Evolutionary conservation across 2,888 invertebrate species (phyloP).

Genomic region (Phorcus lineatus): DNA sequence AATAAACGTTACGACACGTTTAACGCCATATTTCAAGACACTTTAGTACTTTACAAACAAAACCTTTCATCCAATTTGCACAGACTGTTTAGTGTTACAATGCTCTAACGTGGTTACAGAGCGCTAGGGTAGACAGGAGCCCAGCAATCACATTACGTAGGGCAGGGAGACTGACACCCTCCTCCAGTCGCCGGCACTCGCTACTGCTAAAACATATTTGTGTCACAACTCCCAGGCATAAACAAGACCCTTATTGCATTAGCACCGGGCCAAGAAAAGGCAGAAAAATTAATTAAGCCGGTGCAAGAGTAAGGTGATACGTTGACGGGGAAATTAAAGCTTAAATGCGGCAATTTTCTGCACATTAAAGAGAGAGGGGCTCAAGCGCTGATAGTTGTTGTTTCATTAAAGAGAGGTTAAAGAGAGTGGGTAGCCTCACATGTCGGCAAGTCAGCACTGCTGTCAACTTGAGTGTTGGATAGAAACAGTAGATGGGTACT

Average conservation of each 20-base stretch:
- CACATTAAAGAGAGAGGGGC: background rate
- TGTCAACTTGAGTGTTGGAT: too few species aligned
- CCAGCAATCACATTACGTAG: background rate
- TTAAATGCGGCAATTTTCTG: slow-evolving; percentile 1
- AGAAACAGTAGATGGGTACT: too few species aligned
- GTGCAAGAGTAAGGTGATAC: background rate
- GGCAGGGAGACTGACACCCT: background rate
- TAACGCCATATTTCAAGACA: background rate
- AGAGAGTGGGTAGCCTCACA: too few species aligned
- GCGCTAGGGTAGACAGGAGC: background rate
- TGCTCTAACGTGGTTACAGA: background rate
- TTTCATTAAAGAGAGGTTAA: too few species aligned
- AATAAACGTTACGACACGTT: too few species aligned
- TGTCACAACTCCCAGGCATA: slow-evolving; percentile 3
- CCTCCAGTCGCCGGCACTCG: background rate
- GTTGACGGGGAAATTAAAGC: slow-evolving; percentile 6
- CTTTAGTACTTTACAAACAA: slow-evolving; percentile 1
- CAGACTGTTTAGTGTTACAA: slow-evolving; percentile 1
- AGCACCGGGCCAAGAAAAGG: background rate
- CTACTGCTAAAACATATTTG: slow-evolving; percentile 17
- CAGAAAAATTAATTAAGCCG: slow-evolving; percentile 8
- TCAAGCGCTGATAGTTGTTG: too few species aligned
- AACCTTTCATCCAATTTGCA: slow-evolving; percentile 6
- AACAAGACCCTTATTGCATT: slow-evolving; percentile 17
- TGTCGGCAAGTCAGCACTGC: too few species aligned